Base-by-base conservation (phyloP, 2,888 invertebrate genomes). In the Catonia carolina region DNA sequence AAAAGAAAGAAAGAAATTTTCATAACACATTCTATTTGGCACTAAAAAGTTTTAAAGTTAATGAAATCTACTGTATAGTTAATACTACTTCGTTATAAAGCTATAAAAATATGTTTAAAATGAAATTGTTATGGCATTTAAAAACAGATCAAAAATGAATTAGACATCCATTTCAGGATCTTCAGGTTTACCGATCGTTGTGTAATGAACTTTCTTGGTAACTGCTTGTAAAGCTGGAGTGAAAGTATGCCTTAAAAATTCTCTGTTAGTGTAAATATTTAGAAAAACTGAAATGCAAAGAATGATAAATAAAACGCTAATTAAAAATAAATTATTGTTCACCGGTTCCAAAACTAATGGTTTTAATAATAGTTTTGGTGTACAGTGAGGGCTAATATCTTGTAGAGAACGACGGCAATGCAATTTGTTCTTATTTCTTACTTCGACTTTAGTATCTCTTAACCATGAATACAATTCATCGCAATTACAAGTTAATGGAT, bases 201-300 rank as follows among this genome's bases (percentile, higher is more conserved):
- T 85, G 65, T 86, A 86, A 61, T 85, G 83, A 35, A 86, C 85
- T 69, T 85, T 83, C 67, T 82, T 78, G 35, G 82, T 78, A 36
- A 85, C 79, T 54, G 79, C 78, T 62, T 83, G 81, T 47, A 85
- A 74, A 27, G 84, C 74, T 1, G 84, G 84, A 27, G 75, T 75
- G 37, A 83, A 74, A 69, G 78, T 78, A 58, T 74, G 75, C 61
- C 77, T 76, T 45, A 85, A 72, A 59, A 76, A 76, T 56, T 78
- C 76, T 60, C 81, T 77, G 67, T 83, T 83, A 31, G 82, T 72
- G 67, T 84, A 85, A 18, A 79, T 73, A 52, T 84, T 74, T 2
- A 80, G 78, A 22, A 75, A 72, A 7, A 84, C 68, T 7, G 83
- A 69, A 2, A 74, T 73, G 23, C 82, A 65, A 33, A 84, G 70